Evolutionary conservation across 2,888 invertebrate species (phyloP), one percentile per base, ranked within the genome.

Genomic region (Clivina fossor): DNA sequence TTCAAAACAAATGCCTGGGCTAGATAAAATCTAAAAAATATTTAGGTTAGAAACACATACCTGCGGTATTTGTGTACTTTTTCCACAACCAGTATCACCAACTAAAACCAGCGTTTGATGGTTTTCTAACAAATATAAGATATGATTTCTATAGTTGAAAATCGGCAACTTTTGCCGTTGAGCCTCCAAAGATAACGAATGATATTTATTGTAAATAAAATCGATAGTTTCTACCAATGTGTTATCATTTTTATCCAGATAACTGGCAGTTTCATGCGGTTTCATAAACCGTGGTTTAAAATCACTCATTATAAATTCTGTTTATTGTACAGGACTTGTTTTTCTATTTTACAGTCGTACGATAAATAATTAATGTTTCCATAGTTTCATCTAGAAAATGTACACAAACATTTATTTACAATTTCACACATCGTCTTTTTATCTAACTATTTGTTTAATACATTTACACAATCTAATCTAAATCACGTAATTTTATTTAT

Each of bases 81-180:
- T 93, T 26, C 97, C 96, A 64, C 90, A 92, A 19, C 98, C 98
- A 2, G 97, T 96, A 72, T 99, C 97, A 2, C 98, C 98, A 33
- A 90, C 83, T 51, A 92, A 75, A 47, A 99, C 84, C 38, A 97
- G 75, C 0, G 91, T 90, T 73, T 96, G 95, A 74, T 88, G 88
- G 61, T 88, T 87, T 73, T 99, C 95, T 65, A 97, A 73, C 59
- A 93, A 77, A 72, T 94, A 96, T 46, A 98, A 76, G 47, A 98
- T 90, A 65, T 96, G 90, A 68, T 86, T 88, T 56, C 88, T 80
- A 64, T 89, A 85, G 70, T 89, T 86, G 68, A 86, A 92, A 60
- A 96, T 92, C 0, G 96, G 96, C 51, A 97, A 75, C 66, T 84
- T 81, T 67, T 91, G 88, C 26, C 93, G 77, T 73, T 97, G 95